Percentiles rank a stretch among this genome's conserved stretches.
Evolutionary conservation across 2,797 vertebrate genomes (phyloP).

Genomic region (Platyrinchus mystaceus): DNA sequence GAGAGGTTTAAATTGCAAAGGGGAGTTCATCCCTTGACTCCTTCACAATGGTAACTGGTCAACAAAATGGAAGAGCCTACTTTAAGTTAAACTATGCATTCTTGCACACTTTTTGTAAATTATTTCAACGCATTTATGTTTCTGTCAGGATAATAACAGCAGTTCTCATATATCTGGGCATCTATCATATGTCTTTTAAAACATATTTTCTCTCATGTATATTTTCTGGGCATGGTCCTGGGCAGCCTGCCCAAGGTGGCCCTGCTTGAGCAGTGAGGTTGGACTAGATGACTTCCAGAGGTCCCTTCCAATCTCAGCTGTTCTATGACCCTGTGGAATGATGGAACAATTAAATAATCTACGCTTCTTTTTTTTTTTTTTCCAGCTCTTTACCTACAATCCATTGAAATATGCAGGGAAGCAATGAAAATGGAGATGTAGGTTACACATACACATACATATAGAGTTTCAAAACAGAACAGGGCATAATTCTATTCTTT

Average conservation of each 20-base stretch:
- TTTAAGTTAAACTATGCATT: not conserved
- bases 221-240: not conserved
- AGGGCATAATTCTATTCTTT: not conserved
- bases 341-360: not conserved
- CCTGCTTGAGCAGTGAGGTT: not conserved
- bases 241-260: not conserved
- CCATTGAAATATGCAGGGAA: not conserved
- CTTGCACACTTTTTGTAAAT: not conserved
- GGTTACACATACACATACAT: not conserved
- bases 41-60: not conserved
- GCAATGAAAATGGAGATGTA: not conserved
- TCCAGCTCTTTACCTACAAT: not conserved
- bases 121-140: not conserved
- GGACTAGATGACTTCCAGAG: not conserved
- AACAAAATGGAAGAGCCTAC: not conserved
- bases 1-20: not conserved
- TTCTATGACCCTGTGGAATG: not conserved
- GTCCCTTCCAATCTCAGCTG: not conserved
- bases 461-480: not conserved
- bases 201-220: not conserved
- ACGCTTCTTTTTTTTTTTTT: not conserved
- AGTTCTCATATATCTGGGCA: not conserved
- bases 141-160: not conserved
- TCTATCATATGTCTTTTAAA: not conserved
- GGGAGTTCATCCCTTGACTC: not conserved